Evolutionary conservation across 2,113 vertebrate species (phyloP), one percentile per base, ranked within the genome.

Genomic region (Thalassoma bifasciatum): DNA sequence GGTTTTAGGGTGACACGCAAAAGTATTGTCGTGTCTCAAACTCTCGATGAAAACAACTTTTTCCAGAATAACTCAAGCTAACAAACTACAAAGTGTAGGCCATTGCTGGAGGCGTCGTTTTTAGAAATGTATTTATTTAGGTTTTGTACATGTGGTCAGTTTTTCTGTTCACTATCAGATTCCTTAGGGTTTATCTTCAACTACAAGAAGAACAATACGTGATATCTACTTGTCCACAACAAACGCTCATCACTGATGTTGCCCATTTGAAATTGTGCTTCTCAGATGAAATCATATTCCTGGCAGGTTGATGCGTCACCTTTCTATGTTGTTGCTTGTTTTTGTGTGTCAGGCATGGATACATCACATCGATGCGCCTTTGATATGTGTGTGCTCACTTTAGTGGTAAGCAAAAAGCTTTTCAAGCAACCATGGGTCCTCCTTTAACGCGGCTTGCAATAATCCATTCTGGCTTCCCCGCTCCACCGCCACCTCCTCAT

Each of bases 341-440:
- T 76, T 71, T 63, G 56, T 11, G 46, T 30, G 6, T 72, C 17
- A 23, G 37, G 38, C 9, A 24, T 56, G 21, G 21, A 26, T 37
- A 38, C 44, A n/a, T 71, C 81, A 40, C 47, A 23, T 2, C 13
- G 61, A 64, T 21, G 44, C 71, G 65, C 65, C 62, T 61, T 62
- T 57, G 42, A 50, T 73, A 40, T 36, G 42, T 62, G 65, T 54
- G 44, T 61, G 60, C 50, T 76, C 76, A 62, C 74, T 71, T 82
- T 49, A n/a, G 63, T 11, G 36, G 62, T 65, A 67, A 77, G 85
- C 92, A 86, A 94, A n/a, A 72, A 69, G 73, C 86, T 90, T 92
- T 94, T 94, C 89, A 94, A 95, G 94, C 93, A 94, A 93, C 91
- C 87, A 86, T 85, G 88, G 93, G 89, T 72, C 47, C 54, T 77